phyloP scores from a whole-genome alignment of 2,113 vertebrate genomes.

The Donacobius atricapilla region DNA sequence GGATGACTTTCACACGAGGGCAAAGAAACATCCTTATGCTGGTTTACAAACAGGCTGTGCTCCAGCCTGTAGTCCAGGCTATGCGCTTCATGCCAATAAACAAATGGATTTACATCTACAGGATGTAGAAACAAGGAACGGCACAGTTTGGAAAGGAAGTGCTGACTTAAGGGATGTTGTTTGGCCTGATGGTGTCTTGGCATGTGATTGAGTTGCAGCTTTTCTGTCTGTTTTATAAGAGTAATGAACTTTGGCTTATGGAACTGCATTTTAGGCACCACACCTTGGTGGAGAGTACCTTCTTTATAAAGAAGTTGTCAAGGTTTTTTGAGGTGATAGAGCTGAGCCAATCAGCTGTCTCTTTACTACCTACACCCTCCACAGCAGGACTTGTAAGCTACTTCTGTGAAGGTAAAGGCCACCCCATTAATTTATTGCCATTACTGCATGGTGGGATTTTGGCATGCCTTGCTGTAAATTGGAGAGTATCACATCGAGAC shows the following conservation, averaged over 20 bases:
- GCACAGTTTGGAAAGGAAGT: neutral
- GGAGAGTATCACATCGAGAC: neutral
- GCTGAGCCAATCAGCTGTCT: neutral
- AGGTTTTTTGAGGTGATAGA: neutral
- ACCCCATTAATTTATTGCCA: neutral
- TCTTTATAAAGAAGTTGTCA: neutral
- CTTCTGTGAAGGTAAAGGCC: neutral
- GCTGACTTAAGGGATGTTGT: neutral
- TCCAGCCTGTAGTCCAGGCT: neutral
- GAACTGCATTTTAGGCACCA: neutral
- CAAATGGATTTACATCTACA: neutral
- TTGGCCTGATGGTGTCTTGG: neutral
- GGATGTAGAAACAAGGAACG: neutral
- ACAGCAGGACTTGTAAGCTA: neutral
- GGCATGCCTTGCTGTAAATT: neutral
- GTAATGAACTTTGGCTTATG: neutral
- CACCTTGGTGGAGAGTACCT: too few species aligned
- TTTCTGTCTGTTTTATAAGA: neutral
- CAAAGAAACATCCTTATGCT: neutral
- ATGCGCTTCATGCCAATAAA: rapidly evolving
- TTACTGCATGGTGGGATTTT: neutral
- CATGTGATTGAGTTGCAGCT: neutral
- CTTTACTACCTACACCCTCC: neutral
- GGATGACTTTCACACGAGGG: neutral
- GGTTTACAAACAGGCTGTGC: neutral